Evolutionary conservation across 2,888 invertebrate species (phyloP), one percentile per base, ranked within the genome.

Genomic region (Stegophylla sp.): DNA sequence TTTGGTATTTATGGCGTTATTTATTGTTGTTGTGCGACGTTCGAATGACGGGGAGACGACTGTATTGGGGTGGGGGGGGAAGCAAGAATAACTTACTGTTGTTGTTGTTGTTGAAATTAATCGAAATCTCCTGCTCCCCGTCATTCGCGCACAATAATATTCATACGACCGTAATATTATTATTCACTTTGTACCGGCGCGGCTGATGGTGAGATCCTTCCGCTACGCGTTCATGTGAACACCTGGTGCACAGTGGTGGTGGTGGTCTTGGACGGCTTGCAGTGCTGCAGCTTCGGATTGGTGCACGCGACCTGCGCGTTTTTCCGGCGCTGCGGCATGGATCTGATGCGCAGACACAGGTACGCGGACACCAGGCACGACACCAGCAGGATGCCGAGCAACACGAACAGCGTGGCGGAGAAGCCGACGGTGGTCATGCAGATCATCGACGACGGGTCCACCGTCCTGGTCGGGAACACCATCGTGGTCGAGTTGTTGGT

Each of bases 351-450:
- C 66, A 95, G 89, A 87, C 94, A 96, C 23, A 96, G 89, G 85
- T 96, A 92, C 28, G 94, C 93, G 72, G 96, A 95, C 83, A 95
- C 90, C 48, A 94, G 89, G 86, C 95, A 96, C 13, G 96, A 95
- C 82, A 93, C 91, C 81, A 96, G 88, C 84, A 96, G 88, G 74
- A 96, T 93, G 76, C 92, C 93, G 82, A 96, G 89, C 34, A 96
- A 89, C 67, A 96, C 90, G 73, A 95, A 91, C 43, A 96, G 88
- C 43, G 95, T 94, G 48, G 94, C 93, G 56, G 95, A 93, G 85
- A 96, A 96, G 15, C 96, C 95, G n/a, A 95, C 93, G 5, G 95
- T 95, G 0, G 96, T 95, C 95, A 96, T 95, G 87, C 96, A 96
- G 83, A 96, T 95, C 83, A 95, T 88, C 28, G 91, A 85, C 56